Percentiles rank a stretch among this genome's conserved stretches.
These are phyloP conservation scores for Crepidodera aurea DNA, from an alignment of 2,888 invertebrate species.

Conservation along the genomic window DNA sequence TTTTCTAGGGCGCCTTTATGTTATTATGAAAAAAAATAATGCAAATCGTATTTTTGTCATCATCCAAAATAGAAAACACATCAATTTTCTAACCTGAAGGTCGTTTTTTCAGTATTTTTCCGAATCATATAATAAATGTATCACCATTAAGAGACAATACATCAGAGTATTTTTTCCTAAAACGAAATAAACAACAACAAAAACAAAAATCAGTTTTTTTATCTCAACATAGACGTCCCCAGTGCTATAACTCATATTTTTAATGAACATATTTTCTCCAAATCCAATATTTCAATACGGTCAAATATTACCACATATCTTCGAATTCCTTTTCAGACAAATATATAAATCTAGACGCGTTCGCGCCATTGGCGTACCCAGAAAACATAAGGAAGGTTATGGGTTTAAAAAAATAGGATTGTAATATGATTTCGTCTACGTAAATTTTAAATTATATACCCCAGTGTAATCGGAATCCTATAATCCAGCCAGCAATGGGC, in stretches of 20 bases:
- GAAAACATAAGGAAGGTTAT: too few species aligned
- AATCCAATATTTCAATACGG: conserved; percentile 5
- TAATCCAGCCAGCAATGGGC: too few species aligned
- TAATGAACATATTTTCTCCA: conserved; percentile 25
- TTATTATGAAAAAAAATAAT: too few species aligned
- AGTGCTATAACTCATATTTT: conserved; percentile 25
- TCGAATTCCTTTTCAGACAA: not conserved
- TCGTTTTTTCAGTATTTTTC: not conserved
- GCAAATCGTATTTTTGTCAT: too few species aligned
- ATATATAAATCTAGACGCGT: conserved; percentile 7
- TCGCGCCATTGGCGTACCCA: not conserved
- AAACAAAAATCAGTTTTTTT: not conserved
- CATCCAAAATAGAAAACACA: not conserved
- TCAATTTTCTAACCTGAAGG: not conserved
- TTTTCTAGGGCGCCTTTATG: too few species aligned
- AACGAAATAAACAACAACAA: not conserved
- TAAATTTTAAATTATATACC: too few species aligned
- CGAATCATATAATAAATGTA: not conserved
- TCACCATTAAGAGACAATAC: conserved; percentile 1
- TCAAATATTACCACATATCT: conserved; percentile 3
- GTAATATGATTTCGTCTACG: too few species aligned
- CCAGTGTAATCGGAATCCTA: too few species aligned
- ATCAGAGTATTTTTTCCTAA: not conserved
- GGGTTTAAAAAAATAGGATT: too few species aligned
- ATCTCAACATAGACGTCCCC: not conserved